phyloP scores from a whole-genome alignment of 2,113 vertebrate genomes.

The Osmerus eperlanus region DNA sequence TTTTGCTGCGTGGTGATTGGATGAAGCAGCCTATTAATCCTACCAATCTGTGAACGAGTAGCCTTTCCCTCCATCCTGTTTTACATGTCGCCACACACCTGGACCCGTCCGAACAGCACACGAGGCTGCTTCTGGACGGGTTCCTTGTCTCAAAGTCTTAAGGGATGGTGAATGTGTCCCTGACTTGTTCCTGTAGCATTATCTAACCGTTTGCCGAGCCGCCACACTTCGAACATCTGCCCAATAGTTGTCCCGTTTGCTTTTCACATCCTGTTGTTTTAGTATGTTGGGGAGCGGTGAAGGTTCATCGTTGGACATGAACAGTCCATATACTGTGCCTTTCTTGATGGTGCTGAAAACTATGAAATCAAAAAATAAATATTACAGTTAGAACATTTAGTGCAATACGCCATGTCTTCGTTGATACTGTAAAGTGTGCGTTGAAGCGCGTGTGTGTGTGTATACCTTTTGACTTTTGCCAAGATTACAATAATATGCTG shows the following conservation, averaged over 20 bases:
- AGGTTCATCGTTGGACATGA: constrained; percentile 33
- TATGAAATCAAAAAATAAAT: constrained; percentile 53
- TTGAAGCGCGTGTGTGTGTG: constrained; percentile 50
- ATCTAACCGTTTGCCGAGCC: too few relatives aligned
- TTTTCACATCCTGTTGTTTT: background rate
- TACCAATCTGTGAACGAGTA: too few relatives aligned
- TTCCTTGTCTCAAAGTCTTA: too few relatives aligned
- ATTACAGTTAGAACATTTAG: constrained; percentile 75
- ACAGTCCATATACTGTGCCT: constrained; percentile 87
- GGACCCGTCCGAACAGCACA: too few relatives aligned
- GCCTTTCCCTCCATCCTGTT: too few relatives aligned
- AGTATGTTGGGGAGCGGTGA: constrained; percentile 34
- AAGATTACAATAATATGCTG: constrained; percentile 77
- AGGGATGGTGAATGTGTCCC: too few relatives aligned
- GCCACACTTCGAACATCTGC: too few relatives aligned
- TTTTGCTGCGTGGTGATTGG: too few relatives aligned
- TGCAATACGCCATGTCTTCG: constrained; percentile 42
- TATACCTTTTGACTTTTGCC: constrained; percentile 69
- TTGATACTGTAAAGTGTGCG: constrained; percentile 29
- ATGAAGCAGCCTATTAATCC: too few relatives aligned
- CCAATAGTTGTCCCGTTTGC: background rate
- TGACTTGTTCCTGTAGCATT: too few relatives aligned
- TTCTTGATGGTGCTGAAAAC: constrained; percentile 90
- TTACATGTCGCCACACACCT: too few relatives aligned
- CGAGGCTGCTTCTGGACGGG: too few relatives aligned